A percentile compares a stretch with the other conserved stretches of the same genome.
Conservation (phyloP, 2,888 invertebrate species). For the Cerastis leucographa region DNA sequence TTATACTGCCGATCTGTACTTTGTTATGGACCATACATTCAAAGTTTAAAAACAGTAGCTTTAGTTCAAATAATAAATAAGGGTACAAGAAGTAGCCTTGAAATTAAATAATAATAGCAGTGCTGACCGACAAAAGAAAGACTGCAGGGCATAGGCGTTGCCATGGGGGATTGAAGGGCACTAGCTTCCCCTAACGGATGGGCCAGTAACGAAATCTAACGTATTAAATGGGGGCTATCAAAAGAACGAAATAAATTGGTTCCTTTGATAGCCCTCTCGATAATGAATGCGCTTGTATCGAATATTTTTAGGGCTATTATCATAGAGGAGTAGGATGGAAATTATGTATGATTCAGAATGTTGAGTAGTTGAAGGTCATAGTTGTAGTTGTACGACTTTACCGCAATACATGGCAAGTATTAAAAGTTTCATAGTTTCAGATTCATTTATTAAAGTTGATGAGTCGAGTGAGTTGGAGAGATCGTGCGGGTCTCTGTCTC, state of each 20-base stretch:
- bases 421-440: background rate
- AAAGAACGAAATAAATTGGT: slow-evolving; percentile 31
- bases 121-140: slow-evolving; percentile 26
- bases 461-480: background rate
- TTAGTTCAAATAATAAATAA: background rate
- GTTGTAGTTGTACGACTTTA: background rate
- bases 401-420: background rate
- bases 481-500: background rate
- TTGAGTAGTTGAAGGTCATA: background rate
- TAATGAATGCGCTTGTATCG: background rate
- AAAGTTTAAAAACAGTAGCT: slow-evolving; percentile 20
- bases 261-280: slow-evolving; percentile 21
- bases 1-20: slow-evolving; percentile 14
- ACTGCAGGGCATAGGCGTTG: slow-evolving; percentile 61
- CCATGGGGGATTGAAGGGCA: slow-evolving; percentile 47
- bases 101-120: slow-evolving; percentile 30
- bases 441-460: background rate
- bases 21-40: slow-evolving; percentile 5
- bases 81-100: background rate
- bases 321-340: background rate
- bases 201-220: slow-evolving; percentile 23
- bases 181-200: slow-evolving; percentile 48
- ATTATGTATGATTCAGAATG: no score
- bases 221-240: slow-evolving; percentile 12
- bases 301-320: background rate